A percentile compares a stretch with the other conserved stretches of the same genome.
Evolutionary conservation across 2,797 vertebrate genomes (phyloP).

Genomic region (Octomys mimax): DNA sequence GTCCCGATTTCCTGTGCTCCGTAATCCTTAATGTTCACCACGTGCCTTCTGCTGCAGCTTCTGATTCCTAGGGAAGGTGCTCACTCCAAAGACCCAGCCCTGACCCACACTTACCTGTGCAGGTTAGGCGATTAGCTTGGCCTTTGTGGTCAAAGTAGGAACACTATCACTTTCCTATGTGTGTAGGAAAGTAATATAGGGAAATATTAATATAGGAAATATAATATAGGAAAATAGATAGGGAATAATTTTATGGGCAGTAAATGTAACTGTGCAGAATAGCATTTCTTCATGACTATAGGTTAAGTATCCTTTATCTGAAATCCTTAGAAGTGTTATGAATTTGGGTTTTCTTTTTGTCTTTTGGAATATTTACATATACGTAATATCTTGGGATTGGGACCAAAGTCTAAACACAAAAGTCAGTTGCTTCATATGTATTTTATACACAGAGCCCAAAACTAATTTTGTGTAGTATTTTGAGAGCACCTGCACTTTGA

Average conservation of each 20-base stretch:
- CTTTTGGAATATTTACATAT: conserved; percentile 16
- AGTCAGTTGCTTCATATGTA: not conserved
- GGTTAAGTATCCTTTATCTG: not conserved
- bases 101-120: not conserved
- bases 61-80: not conserved
- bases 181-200: not conserved
- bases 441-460: not conserved
- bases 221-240: not conserved
- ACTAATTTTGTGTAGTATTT: not conserved
- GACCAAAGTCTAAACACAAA: not conserved
- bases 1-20: not conserved
- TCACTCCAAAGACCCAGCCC: not conserved
- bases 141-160: not conserved
- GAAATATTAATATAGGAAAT: too few relatives aligned
- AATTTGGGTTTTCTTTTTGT: not conserved
- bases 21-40: not conserved
- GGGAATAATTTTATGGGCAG: not conserved
- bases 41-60: not conserved
- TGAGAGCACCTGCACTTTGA: not conserved
- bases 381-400: not conserved
- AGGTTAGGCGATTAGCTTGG: not conserved
- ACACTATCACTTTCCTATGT: not conserved
- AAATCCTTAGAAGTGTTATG: not conserved
- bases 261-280: not conserved
- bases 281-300: not conserved